Evolutionary conservation across 2,113 vertebrate species (phyloP), one percentile per base, ranked within the genome.

Genomic region (Daubentonia madagascariensis): DNA sequence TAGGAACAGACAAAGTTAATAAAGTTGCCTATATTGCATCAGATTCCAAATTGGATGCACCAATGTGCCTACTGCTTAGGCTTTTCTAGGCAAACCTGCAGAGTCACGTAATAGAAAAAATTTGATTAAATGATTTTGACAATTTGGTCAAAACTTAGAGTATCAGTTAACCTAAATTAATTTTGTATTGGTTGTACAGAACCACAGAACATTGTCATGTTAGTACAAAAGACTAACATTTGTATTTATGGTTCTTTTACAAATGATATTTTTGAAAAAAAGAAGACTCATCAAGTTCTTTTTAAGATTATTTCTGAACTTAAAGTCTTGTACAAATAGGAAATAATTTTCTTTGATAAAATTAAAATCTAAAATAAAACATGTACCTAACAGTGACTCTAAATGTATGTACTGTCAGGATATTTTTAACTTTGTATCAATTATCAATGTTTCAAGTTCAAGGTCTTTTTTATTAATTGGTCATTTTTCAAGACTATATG

Each of bases 401-500:
- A 94, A 84, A 96, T 94, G 30, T 40, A 84, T 59, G 8, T 79
- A 54, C 4, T 81, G 25, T 85, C 52, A 50, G 13, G 37, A 95
- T 52, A 18, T 76, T 85, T 94, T 95, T 35, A 70, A 87, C 70
- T 85, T 83, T 43, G 76, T 89, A 87, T 90, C 43, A 86, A 75
- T 87, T 80, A 75, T 68, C 54, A 73, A 8, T 85, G 30, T 70
- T 89, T 76, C 84, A 75, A 92, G 8, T 80, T 79, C 40, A 13
- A 91, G 20, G 25, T 83, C 35, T 85, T 96, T 89, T 94, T 93
- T 75, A 91, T 93, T 94, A 92, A 94, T 28, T 61, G 75, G 17
- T 43, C 63, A 85, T 92, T 95, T 96, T 89, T 98, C 85, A 92
- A 95, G 61, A 96, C 79, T 92, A 73, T 79, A 57, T 89, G 75